Evolutionary conservation across 2,113 vertebrate species (phyloP), one percentile per base, ranked within the genome.

Genomic region (Thomomys bottae): DNA sequence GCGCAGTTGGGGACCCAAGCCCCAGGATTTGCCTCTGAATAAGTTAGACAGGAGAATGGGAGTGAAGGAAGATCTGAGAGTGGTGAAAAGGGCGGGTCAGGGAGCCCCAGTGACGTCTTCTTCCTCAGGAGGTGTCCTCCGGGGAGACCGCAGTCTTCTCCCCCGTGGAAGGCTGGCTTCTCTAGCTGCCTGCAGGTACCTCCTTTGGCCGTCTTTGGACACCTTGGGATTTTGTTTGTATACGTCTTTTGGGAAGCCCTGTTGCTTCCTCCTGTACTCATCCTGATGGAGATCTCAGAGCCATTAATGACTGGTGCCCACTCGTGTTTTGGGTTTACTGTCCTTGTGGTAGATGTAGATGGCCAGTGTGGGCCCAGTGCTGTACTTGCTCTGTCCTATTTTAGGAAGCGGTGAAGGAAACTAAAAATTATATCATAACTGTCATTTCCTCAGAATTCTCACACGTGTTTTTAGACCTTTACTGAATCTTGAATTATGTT

Each of bases 31-130:
- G 18, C 23, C 57, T 84, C 38, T 72, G 75, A 57, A 38, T 24
- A 61, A 80, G 18, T 40, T 40, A 42, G 8, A 76, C 9, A 79
- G 36, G 34, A 34, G 34, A 57, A 38, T 71, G 45, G 57, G 5
- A 68, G 36, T 49, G 20, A 23, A 73, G 23, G 10, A 3, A 61
- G 30, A 14, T 63, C 49, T 45, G 36, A 59, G 67, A 40, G 45
- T 45, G 45, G 11, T 45, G 6, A 11, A 11, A 45, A 36, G 28
- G 54, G 67, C 1, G 28, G 49, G 38, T 79, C 66, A n/a, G 20
- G 61, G n/a, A 1, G 1, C 8, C 8, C 15, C 1, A 5, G 34
- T 20, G 17, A 28, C 15, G n/a, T n/a, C n/a, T 23, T 64, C 38
- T 3, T 40, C 20, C 10, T 64, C 23, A 23, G 32, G 34, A 61